phyloP scores from a whole-genome alignment of 1,140 invertebrate species.

The Macrocentrus cingulum region DNA sequence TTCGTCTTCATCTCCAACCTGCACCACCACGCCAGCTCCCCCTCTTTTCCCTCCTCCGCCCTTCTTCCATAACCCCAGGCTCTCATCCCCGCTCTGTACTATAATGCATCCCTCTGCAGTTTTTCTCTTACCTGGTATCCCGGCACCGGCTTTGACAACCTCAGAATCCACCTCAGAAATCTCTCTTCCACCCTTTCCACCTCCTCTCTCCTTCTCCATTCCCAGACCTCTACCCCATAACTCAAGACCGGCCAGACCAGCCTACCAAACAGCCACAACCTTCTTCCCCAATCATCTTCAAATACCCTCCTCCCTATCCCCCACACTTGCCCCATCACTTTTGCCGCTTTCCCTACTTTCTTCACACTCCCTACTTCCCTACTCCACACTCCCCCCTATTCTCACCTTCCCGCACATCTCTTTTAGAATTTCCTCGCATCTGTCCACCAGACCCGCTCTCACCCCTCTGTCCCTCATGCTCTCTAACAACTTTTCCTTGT shows the following conservation, averaged over 20 bases:
- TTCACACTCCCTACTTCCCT: not conserved
- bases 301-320: conserved; percentile 21
- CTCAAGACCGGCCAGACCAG: not conserved
- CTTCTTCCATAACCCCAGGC: conserved; percentile 3
- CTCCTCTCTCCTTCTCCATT: conserved; percentile 1
- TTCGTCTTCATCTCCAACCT: no score
- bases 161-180: conserved; percentile 16
- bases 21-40: no score
- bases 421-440: not conserved
- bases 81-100: conserved; percentile 1
- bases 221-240: conserved; percentile 14
- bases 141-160: not conserved
- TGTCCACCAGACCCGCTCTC: not conserved
- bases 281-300: no score
- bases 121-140: conserved; percentile 24
- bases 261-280: conserved; percentile 11
- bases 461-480: not conserved
- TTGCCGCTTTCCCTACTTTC: conserved; percentile 1
- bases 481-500: not conserved
- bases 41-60: no score
- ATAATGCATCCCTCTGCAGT: conserved; percentile 13
- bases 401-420: no score
- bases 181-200: conserved; percentile 13
- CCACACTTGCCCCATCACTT: conserved; percentile 5
- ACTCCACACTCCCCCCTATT: conserved; percentile 1